Conservation (phyloP, 2,113 vertebrate genomes). For the Tragelaphus buxtoni region DNA sequence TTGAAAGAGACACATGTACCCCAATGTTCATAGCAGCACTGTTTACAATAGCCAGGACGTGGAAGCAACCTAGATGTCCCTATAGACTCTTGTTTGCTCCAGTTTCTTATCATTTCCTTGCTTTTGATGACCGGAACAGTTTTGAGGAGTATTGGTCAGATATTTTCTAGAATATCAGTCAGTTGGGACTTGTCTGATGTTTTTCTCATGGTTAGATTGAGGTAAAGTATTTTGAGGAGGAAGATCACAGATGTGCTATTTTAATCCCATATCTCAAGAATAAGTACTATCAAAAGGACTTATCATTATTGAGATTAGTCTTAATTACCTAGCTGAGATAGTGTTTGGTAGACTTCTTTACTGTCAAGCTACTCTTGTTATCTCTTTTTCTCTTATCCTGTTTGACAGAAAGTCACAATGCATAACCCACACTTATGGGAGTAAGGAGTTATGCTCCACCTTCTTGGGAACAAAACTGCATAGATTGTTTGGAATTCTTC, state of each 20-base stretch:
- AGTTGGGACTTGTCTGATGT: neutral
- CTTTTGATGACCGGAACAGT: neutral
- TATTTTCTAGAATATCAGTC: neutral
- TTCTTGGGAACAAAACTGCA: neutral
- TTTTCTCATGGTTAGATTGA: neutral
- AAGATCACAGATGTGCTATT: neutral
- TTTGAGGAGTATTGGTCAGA: neutral
- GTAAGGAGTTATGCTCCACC: neutral
- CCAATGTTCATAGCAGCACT: too few species aligned
- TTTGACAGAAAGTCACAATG: neutral
- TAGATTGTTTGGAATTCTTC: neutral
- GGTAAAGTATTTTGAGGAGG: neutral
- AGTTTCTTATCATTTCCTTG: neutral
- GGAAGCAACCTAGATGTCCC: too few species aligned
- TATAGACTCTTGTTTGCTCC: too few species aligned
- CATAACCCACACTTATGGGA: neutral
- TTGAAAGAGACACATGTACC: too few species aligned
- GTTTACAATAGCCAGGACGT: too few species aligned
- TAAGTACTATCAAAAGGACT: neutral
- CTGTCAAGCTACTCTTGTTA: neutral
- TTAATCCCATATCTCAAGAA: neutral
- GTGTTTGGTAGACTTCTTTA: neutral
- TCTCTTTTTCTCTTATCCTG: neutral
- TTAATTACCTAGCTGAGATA: neutral
- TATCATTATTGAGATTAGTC: neutral